Base-by-base conservation (phyloP, 2,797 vertebrate species). In the Crax fasciolata region DNA sequence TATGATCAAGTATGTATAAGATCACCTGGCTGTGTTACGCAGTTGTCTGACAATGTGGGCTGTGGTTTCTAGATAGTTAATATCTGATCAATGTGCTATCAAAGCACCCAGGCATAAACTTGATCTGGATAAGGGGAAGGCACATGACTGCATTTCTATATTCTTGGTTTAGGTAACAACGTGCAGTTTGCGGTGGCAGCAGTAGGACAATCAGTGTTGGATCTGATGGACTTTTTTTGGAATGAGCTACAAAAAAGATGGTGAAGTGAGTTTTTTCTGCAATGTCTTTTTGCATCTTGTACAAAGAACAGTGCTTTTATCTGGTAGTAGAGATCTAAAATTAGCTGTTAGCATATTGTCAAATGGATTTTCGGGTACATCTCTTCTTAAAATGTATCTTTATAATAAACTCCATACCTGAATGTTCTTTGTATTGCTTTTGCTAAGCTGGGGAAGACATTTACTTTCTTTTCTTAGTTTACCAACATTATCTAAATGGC, bases 41-140 rank as follows among this genome's bases (percentile, higher is more conserved):
- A 96, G 66, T 27, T 81, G 91, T 94, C 87, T 96, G 92, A 82
- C 83, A 92, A 96, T 79, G 91, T 76, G 81, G 88, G 71, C 80
- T 90, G 90, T 82, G 91, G 88, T 94, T 97, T 90, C 48, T 5
- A 35, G 67, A 61, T 76, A 1, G 0, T 93, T 90, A 84, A 79
- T 94, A 82, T 63, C 91, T 4, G 0, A 89, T 90, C 91, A 73
- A 32, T 70, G 67, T 52, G 88, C 62, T 93, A 82, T 93, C 77
- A 90, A 82, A 92, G 89, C 68, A 77, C n/a, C 57, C 54, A 1
- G 43, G 63, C 67, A 59, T 91, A 84, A 86, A 90, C 93, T 79
- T 84, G 54, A 79, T 95, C 74, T 88, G 85, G 73, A 74, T 90
- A 84, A 88, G 75, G 77, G 43, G 30, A 43, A 80, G 39, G 59